Evolutionary conservation across 2,888 invertebrate species (phyloP).

Genomic region (Leptinotarsa haldemani): DNA sequence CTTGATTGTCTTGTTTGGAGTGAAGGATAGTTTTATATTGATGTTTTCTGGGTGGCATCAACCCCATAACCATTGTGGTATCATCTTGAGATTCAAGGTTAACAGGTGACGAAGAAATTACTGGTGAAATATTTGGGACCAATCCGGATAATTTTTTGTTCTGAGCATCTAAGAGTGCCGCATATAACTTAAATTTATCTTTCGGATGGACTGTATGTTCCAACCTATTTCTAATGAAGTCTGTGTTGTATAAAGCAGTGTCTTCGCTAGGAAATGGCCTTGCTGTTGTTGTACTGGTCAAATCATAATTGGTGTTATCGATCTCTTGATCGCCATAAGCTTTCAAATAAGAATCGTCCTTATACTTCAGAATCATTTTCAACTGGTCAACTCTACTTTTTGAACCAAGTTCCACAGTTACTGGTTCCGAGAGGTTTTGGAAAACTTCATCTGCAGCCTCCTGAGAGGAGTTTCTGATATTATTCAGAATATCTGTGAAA

Average conservation of each 20-base stretch:
- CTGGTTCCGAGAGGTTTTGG: constrained; percentile 44
- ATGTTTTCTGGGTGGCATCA: constrained; percentile 55
- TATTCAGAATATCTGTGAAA: constrained; percentile 68
- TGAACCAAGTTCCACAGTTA: constrained; percentile 36
- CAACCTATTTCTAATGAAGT: not conserved
- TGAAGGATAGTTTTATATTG: constrained; percentile 54
- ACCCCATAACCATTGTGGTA: constrained; percentile 47
- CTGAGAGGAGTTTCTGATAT: constrained; percentile 62
- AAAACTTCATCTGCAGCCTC: constrained; percentile 31
- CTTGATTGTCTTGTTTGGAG: constrained; percentile 41
- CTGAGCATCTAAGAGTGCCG: constrained; percentile 30
- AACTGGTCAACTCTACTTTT: not conserved
- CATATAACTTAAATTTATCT: constrained; percentile 30
- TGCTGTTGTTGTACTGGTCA: constrained; percentile 31
- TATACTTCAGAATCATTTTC: not conserved
- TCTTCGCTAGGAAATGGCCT: constrained; percentile 28
- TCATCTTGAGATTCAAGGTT: constrained; percentile 35
- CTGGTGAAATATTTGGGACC: not conserved
- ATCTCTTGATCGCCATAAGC: constrained; percentile 38
- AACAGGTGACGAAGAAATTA: not conserved
- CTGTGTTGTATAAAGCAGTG: not conserved
- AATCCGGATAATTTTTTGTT: constrained; percentile 3
- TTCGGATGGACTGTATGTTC: not conserved
- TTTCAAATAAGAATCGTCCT: constrained; percentile 37
- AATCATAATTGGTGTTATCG: constrained; percentile 26